These are phyloP conservation scores for Halictus ligatus DNA, from an alignment of 2,888 invertebrate genomes.

Conservation along the genomic window DNA sequence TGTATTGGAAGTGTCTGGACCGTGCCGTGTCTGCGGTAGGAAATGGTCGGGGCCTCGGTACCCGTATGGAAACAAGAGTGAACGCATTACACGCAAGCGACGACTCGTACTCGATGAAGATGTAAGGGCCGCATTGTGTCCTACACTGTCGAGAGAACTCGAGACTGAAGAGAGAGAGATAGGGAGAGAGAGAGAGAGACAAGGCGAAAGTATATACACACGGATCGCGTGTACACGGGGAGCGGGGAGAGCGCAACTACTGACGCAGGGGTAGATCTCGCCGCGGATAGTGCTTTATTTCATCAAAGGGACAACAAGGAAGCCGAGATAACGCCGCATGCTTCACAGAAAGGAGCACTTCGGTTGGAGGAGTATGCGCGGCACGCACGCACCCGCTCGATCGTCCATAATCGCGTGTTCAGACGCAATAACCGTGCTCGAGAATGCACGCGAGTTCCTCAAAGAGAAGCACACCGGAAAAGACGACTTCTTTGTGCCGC, in stretches of 20 bases:
- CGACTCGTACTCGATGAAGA: conserved; percentile 76
- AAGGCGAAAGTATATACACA: conserved; percentile 40
- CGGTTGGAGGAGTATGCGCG: conserved; percentile 47
- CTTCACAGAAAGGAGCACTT: conserved; percentile 58
- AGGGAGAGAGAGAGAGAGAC: conserved; percentile 58
- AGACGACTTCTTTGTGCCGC: neutral
- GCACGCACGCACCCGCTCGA: conserved; percentile 50
- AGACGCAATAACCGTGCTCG: conserved; percentile 12
- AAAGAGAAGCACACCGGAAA: conserved; percentile 13
- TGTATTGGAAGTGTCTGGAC: conserved; percentile 10
- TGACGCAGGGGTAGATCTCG: conserved; percentile 79
- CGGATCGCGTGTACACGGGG: conserved; percentile 47
- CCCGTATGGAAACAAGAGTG: conserved; percentile 68
- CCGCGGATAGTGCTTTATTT: conserved; percentile 82
- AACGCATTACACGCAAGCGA: conserved; percentile 76
- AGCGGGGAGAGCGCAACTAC: conserved; percentile 77
- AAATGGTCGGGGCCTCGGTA: conserved; percentile 35
- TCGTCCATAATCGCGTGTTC: conserved; percentile 50
- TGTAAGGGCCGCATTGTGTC: conserved; percentile 78
- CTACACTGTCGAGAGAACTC: conserved; percentile 71
- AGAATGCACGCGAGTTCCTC: conserved; percentile 35
- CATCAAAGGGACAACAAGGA: conserved; percentile 81
- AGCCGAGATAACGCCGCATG: conserved; percentile 80
- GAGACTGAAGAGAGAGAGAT: conserved; percentile 68
- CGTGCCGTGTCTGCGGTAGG: conserved; percentile 30